A percentile compares a stretch with the other conserved stretches of the same genome.
Evolutionary conservation across 2,113 vertebrate genomes (phyloP).

Genomic region (Amblyornis subalaris): DNA sequence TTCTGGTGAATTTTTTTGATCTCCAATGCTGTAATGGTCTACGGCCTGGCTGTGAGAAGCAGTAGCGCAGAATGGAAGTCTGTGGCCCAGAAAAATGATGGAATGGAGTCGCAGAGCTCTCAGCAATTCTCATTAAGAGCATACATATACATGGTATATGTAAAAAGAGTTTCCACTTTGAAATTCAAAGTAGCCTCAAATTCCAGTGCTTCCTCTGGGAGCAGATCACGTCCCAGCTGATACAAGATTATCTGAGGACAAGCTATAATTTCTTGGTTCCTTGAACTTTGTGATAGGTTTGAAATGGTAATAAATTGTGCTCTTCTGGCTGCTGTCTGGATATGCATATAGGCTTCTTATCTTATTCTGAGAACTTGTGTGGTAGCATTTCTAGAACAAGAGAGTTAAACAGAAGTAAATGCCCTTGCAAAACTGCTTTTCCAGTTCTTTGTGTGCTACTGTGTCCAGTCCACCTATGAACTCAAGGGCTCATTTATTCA

Average conservation of each 20-base stretch:
- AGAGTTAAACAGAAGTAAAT: constrained; percentile 7
- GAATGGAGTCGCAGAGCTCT: background rate
- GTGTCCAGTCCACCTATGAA: background rate
- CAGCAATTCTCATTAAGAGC: background rate
- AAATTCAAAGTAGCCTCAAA: constrained; percentile 15
- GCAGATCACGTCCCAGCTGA: background rate
- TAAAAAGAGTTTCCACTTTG: constrained; percentile 22
- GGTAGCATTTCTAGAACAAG: background rate
- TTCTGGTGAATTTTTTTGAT: background rate
- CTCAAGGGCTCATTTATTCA: background rate
- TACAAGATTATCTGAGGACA: constrained; percentile 42
- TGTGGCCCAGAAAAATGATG: background rate
- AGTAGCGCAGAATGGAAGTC: background rate
- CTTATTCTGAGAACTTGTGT: background rate
- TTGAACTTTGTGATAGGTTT: constrained; percentile 32
- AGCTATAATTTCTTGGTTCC: constrained; percentile 24
- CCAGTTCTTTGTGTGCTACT: background rate
- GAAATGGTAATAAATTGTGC: constrained; percentile 30
- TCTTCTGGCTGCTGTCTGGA: background rate
- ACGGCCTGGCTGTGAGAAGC: background rate
- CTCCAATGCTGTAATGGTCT: background rate
- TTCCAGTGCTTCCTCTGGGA: background rate
- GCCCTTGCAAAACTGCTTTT: background rate
- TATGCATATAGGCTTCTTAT: background rate
- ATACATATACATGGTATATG: background rate